phyloP scores from a whole-genome alignment of 2,113 vertebrate species.

The Cardinalis cardinalis region DNA sequence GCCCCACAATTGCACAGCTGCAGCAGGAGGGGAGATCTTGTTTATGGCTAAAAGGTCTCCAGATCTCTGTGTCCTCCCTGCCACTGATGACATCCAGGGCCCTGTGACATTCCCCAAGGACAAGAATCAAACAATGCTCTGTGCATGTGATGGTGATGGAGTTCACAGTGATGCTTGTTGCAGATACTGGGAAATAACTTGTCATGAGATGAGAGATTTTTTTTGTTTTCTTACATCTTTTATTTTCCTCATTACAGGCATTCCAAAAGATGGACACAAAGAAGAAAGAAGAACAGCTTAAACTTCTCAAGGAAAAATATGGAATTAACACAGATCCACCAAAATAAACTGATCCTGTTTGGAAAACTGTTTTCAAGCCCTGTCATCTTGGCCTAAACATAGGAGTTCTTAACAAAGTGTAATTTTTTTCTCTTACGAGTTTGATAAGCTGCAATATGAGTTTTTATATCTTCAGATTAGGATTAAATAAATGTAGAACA shows the following conservation, averaged over 20 bases:
- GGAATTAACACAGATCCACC: conserved; percentile 98
- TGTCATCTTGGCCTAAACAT: background rate
- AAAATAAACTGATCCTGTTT: conserved; percentile 74
- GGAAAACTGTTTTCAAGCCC: background rate
- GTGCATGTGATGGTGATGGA: background rate
- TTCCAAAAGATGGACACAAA: conserved; percentile 99
- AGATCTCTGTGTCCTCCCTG: rapidly evolving
- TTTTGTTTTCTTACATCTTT: background rate
- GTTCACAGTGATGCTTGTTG: rapidly evolving
- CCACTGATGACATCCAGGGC: rapidly evolving
- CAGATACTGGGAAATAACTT: background rate
- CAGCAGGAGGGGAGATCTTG: background rate
- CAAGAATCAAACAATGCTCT: rapidly evolving
- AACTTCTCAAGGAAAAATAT: conserved; percentile 97
- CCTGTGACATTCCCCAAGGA: background rate
- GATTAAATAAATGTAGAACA: background rate
- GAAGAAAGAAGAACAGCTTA: conserved; percentile 98
- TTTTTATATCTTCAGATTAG: background rate
- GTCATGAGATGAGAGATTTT: background rate
- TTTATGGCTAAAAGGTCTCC: background rate
- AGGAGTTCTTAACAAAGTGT: background rate
- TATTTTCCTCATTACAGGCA: conserved; percentile 74
- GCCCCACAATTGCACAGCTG: background rate
- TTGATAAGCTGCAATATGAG: background rate
- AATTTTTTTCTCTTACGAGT: background rate